These are phyloP conservation scores for Oncopodura yosiiana DNA, from an alignment of 1,140 invertebrate genomes.

Conservation along the genomic window DNA sequence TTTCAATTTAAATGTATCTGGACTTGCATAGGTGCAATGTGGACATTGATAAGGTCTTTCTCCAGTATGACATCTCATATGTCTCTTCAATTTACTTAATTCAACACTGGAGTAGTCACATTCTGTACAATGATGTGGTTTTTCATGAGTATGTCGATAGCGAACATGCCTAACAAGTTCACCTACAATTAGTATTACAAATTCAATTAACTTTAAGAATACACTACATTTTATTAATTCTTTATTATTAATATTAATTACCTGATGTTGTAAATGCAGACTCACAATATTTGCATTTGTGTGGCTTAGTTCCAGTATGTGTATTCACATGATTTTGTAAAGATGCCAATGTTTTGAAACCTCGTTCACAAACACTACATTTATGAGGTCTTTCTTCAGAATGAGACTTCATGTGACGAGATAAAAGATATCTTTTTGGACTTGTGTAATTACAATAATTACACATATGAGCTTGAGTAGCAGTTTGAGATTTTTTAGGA, in stretches of 20 bases:
- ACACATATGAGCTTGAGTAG: conserved; percentile 66
- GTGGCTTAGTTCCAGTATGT: conserved; percentile 89
- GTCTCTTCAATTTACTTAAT: conserved; percentile 80
- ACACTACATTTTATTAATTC: not conserved
- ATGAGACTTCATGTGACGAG: conserved; percentile 90
- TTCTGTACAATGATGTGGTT: conserved; percentile 86
- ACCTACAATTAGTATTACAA: conserved; percentile 51
- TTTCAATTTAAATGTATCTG: conserved; percentile 90
- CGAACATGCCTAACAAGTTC: conserved; percentile 86
- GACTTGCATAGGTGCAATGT: conserved; percentile 94
- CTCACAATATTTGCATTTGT: conserved; percentile 86
- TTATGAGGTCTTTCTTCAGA: conserved; percentile 90
- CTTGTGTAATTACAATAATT: conserved; percentile 84
- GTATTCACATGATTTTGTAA: conserved; percentile 94
- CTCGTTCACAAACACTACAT: conserved; percentile 85
- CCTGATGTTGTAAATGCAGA: conserved; percentile 89
- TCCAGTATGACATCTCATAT: conserved; percentile 86
- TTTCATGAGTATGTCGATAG: conserved; percentile 87
- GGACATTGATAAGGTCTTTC: conserved; percentile 80
- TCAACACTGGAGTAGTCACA: conserved; percentile 93
- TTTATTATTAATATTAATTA: conserved; percentile 38
- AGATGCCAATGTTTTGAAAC: conserved; percentile 88
- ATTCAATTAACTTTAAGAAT: conserved; percentile 20
- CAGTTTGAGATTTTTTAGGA: conserved; percentile 58
- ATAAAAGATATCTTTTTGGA: conserved; percentile 75